Conservation (phyloP, 2,113 vertebrate genomes). For the Tonatia bakeri region DNA sequence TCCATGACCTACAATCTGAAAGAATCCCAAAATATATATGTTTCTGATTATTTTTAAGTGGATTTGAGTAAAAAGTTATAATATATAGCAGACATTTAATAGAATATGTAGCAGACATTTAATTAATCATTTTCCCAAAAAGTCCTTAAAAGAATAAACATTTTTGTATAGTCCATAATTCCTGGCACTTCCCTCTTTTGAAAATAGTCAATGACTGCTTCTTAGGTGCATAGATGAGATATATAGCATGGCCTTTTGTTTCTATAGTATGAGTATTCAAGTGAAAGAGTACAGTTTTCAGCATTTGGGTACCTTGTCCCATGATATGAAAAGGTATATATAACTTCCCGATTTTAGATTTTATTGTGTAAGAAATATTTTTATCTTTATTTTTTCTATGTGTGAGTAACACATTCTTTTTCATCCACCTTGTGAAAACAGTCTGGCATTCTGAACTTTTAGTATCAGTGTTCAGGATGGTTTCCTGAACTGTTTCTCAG, state of each 20-base stretch:
- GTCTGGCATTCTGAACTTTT: conserved; percentile 32
- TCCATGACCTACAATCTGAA: background rate
- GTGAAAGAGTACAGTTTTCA: background rate
- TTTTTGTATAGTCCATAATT: conserved; percentile 4
- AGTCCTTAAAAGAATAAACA: background rate
- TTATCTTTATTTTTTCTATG: background rate
- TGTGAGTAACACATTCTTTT: background rate
- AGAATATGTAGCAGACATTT: background rate
- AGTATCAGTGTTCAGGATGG: background rate
- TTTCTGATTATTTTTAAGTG: conserved; percentile 29
- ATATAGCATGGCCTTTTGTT: background rate
- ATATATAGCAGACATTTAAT: background rate
- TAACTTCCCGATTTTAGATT: background rate
- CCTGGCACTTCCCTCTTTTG: background rate
- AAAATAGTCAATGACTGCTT: background rate
- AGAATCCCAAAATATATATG: background rate
- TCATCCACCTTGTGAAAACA: background rate
- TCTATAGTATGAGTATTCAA: background rate
- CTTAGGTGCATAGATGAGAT: background rate
- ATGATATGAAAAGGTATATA: background rate
- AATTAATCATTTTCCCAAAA: background rate
- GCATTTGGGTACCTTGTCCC: background rate
- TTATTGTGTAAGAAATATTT: background rate
- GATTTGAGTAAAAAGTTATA: conserved; percentile 8
- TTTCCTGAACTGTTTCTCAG: conserved; percentile 35